A percentile compares a stretch with the other conserved stretches of the same genome.
These are phyloP conservation scores for Tenthredo amoena DNA, from an alignment of 2,888 invertebrate genomes.

Conservation along the genomic window DNA sequence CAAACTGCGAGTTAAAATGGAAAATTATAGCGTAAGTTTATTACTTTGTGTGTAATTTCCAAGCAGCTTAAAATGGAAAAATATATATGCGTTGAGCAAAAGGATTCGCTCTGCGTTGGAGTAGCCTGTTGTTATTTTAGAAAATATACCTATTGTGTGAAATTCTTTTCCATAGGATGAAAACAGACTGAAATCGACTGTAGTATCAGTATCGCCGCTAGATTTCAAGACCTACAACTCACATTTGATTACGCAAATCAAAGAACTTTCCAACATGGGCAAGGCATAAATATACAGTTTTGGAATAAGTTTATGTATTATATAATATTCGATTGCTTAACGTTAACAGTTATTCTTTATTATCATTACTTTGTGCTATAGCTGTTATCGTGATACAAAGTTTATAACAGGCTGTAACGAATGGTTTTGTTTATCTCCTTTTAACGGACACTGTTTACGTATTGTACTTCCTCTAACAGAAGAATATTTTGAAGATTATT, in stretches of 20 bases:
- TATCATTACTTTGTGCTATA: neutral
- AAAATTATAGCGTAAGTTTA: conserved; percentile 91
- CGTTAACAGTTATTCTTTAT: neutral
- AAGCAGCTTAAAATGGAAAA: neutral
- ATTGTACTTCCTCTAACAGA: neutral
- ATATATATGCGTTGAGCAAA: neutral
- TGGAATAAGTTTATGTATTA: neutral
- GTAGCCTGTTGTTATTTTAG: neutral
- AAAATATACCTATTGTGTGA: neutral
- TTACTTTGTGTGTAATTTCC: conserved; percentile 25
- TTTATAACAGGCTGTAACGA: neutral
- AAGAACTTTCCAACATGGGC: conserved; percentile 82
- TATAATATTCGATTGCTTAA: neutral
- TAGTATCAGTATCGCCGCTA: conserved; percentile 85
- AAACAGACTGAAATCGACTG: conserved; percentile 87
- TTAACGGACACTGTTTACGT: neutral
- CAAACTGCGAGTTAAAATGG: conserved; percentile 92
- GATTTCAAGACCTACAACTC: conserved; percentile 89
- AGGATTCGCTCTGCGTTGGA: neutral
- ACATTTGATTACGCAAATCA: conserved; percentile 86
- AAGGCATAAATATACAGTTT: conserved; percentile 57
- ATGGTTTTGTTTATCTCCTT: neutral
- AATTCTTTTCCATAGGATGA: conserved; percentile 85
- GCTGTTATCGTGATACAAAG: neutral
- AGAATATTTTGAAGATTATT: neutral